Evolutionary conservation across 2,888 invertebrate species (phyloP).

Genomic region (Teinopalpus imperialis): DNA sequence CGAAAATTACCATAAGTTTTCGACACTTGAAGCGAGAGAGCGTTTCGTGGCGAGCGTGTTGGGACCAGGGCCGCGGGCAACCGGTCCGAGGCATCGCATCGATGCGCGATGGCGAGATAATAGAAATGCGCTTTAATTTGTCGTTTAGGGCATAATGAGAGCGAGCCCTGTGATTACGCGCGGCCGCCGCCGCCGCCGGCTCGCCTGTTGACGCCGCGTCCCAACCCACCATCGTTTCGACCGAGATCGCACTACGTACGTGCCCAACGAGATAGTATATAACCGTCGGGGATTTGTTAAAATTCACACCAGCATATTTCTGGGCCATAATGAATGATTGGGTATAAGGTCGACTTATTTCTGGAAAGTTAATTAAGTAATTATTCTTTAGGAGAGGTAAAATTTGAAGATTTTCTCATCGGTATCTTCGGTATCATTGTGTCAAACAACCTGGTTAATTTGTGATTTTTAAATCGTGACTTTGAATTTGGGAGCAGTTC

Average conservation of each 20-base stretch:
- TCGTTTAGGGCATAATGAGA: conserved; percentile 81
- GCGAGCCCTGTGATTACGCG: conserved; percentile 82
- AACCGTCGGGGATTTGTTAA: background rate
- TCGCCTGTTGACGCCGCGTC: conserved; percentile 74
- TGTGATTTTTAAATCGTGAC: too few species aligned
- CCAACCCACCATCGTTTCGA: conserved; percentile 36
- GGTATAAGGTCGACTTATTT: too few species aligned
- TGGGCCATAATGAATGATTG: too few species aligned
- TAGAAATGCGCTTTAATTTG: conserved; percentile 82
- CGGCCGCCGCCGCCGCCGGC: conserved; percentile 76
- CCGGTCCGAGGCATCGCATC: conserved; percentile 66
- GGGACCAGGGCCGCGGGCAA: conserved; percentile 46
- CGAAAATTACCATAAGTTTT: conserved; percentile 21
- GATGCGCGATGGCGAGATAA: conserved; percentile 77
- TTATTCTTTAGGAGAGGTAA: too few species aligned
- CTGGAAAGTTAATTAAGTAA: too few species aligned
- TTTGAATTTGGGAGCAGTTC: too few species aligned
- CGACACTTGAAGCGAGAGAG: conserved; percentile 23
- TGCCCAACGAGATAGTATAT: conserved; percentile 45
- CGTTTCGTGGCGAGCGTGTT: conserved; percentile 36
- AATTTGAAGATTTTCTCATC: too few species aligned
- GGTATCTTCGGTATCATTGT: too few species aligned
- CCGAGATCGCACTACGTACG: conserved; percentile 48
- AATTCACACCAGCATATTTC: conserved; percentile 10
- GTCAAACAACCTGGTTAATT: too few species aligned